Evolutionary conservation across 2,797 vertebrate species (phyloP).

Genomic region (Acanthurus tractus): DNA sequence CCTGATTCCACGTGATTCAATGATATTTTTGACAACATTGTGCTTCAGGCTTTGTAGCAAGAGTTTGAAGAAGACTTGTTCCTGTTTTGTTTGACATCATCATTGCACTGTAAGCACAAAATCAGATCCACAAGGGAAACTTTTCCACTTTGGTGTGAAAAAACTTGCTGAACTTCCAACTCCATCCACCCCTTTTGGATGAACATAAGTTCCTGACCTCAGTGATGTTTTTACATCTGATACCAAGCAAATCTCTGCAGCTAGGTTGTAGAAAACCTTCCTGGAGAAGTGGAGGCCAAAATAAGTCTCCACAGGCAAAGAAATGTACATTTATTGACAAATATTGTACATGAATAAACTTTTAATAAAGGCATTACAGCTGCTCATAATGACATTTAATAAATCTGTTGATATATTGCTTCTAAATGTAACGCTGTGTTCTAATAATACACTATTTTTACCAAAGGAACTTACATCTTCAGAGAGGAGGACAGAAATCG

Average conservation of each 20-base stretch:
- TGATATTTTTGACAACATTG: background rate
- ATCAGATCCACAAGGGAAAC: background rate
- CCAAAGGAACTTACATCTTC: background rate
- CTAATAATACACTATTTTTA: no score
- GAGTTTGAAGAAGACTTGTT: background rate
- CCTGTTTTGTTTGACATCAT: background rate
- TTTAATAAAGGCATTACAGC: no score
- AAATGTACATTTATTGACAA: no score
- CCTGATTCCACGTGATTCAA: background rate
- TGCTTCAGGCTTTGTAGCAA: background rate
- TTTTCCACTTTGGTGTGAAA: background rate
- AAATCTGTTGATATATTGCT: no score
- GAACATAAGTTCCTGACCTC: background rate
- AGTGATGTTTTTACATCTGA: no score
- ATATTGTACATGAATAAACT: background rate
- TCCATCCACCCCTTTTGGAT: background rate
- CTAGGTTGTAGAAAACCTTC: background rate
- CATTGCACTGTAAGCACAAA: background rate
- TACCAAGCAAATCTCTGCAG: background rate
- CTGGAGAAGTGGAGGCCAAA: background rate
- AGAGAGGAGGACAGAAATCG: background rate
- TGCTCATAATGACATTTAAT: background rate
- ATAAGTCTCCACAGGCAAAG: background rate
- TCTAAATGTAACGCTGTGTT: no score
- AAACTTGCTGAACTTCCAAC: background rate